Evolutionary conservation across 2,797 vertebrate genomes (phyloP).

Genomic region (Clarias pachynema): DNA sequence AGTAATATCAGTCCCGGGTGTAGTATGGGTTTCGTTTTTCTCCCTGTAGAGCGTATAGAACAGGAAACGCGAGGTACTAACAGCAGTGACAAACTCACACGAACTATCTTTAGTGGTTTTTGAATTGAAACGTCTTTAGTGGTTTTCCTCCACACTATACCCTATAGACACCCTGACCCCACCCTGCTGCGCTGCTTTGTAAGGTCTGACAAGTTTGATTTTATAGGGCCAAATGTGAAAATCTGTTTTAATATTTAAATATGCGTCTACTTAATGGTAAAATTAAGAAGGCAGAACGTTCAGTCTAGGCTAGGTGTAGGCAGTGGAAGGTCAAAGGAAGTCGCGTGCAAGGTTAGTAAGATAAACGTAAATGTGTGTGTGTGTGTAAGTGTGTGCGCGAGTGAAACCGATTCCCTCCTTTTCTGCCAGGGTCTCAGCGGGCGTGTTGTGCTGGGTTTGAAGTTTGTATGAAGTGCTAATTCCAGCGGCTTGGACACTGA

Average conservation of each 20-base stretch:
- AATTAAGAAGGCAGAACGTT: background rate
- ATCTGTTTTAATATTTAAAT: no score
- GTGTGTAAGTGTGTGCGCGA: background rate
- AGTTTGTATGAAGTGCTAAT: conserved; percentile 46
- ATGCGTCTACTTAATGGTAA: background rate
- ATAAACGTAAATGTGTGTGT: background rate
- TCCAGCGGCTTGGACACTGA: conserved; percentile 39
- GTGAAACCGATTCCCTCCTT: background rate
- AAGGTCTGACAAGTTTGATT: background rate
- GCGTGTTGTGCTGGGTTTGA: conserved; percentile 36
- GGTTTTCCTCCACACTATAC: conserved; percentile 7
- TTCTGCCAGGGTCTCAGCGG: conserved; percentile 15
- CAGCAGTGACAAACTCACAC: background rate
- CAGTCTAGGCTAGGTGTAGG: background rate
- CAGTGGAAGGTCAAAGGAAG: background rate
- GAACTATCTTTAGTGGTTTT: background rate
- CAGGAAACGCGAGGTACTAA: conserved; percentile 11
- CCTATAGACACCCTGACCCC: conserved; percentile 15
- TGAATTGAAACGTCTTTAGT: background rate
- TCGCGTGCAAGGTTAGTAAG: background rate
- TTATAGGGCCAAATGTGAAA: background rate
- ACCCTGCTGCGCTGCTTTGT: conserved; percentile 24
- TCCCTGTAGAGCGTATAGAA: background rate
- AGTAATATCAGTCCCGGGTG: conserved; percentile 1
- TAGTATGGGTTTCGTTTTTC: background rate